Evolutionary conservation across 2,888 invertebrate species (phyloP).

Genomic region (Stenurella melanura): DNA sequence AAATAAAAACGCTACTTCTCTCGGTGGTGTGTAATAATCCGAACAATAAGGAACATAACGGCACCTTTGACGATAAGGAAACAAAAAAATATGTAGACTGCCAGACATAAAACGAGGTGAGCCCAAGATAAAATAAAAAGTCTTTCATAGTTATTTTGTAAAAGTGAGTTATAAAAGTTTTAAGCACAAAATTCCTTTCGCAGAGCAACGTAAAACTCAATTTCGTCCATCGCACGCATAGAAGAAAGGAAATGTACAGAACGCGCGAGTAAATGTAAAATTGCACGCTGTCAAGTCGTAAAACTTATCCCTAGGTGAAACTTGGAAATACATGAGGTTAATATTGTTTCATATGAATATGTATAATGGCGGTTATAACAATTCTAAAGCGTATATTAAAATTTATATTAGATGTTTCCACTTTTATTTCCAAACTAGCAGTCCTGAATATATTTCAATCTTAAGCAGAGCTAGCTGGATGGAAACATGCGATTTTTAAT

Average conservation of each 20-base stretch:
- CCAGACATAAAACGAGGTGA: conserved; percentile 28
- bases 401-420: neutral
- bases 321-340: neutral
- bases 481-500: too few species aligned
- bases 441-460: too few species aligned
- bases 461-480: too few species aligned
- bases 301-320: conserved; percentile 44
- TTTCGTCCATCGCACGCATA: conserved; percentile 40
- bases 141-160: conserved; percentile 42
- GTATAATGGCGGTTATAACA: neutral
- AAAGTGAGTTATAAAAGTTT: conserved; percentile 50
- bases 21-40: neutral
- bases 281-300: conserved; percentile 49
- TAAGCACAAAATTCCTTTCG: conserved; percentile 48
- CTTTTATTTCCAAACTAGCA: too few species aligned
- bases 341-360: conserved; percentile 11
- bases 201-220: conserved; percentile 46
- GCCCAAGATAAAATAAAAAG: conserved; percentile 30
- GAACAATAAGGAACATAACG: neutral
- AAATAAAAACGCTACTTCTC: neutral
- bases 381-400: neutral
- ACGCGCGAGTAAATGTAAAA: conserved; percentile 49
- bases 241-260: conserved; percentile 41
- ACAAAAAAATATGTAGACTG: conserved; percentile 7
- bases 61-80: conserved; percentile 21